Evolutionary conservation across 2,797 vertebrate species (phyloP).

Genomic region (Eleutherodactylus coqui): DNA sequence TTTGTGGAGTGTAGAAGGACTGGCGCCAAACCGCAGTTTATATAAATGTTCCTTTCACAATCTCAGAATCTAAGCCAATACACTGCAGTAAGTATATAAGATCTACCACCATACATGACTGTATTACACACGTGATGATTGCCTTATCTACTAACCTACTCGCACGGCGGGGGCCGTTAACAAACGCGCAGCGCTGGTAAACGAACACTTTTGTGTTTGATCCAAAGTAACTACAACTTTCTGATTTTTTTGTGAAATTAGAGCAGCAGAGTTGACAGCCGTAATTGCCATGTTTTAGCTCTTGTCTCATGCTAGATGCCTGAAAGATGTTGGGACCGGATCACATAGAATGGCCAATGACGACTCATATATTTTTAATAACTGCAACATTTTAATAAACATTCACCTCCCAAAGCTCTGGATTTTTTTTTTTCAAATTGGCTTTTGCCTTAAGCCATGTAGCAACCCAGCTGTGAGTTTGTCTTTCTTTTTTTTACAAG

Average conservation of each 20-base stretch:
- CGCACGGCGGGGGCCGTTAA: neutral
- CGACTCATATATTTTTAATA: constrained; percentile 82
- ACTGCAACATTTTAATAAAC: constrained; percentile 82
- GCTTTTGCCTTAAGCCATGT: constrained; percentile 82
- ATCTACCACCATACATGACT: neutral
- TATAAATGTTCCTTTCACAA: too few relatives aligned
- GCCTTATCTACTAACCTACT: neutral
- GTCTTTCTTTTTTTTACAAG: constrained; percentile 74
- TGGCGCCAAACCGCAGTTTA: too few relatives aligned
- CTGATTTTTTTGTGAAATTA: constrained; percentile 38
- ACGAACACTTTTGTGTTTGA: constrained; percentile 17
- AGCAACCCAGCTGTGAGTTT: constrained; percentile 83
- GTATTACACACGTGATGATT: neutral
- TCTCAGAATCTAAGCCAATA: too few relatives aligned
- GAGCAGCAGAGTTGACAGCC: constrained; percentile 63
- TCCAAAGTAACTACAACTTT: constrained; percentile 33
- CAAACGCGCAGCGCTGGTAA: neutral
- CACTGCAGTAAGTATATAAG: too few relatives aligned
- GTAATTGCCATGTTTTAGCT: constrained; percentile 73
- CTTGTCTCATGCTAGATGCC: constrained; percentile 61
- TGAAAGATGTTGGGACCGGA: constrained; percentile 74
- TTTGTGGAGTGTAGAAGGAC: too few relatives aligned
- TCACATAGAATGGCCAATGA: constrained; percentile 80
- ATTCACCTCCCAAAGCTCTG: constrained; percentile 71
- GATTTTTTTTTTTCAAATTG: constrained; percentile 76